phyloP scores from a whole-genome alignment of 1,140 invertebrate species.

The Globodera rostochiensis region DNA sequence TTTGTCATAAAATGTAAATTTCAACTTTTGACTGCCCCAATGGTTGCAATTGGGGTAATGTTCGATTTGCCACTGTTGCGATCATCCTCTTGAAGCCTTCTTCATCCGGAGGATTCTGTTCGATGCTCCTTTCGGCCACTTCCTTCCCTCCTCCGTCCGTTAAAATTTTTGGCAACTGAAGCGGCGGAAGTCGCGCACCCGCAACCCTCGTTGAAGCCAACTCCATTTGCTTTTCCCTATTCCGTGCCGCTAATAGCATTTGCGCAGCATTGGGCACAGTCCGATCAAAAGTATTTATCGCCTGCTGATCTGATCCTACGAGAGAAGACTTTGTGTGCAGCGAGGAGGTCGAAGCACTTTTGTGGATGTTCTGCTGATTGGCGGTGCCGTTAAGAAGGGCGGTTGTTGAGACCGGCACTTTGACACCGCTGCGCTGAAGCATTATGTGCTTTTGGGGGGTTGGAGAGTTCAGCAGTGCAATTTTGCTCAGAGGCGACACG shows the following conservation, averaged over 20 bases:
- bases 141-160: not conserved
- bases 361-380: not conserved
- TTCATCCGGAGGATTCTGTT: not conserved
- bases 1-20: no score
- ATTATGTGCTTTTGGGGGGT: not conserved
- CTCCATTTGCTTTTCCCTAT: not conserved
- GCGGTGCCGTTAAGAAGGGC: slow-evolving; percentile 16
- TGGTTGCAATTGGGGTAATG: not conserved
- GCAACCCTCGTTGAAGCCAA: not conserved
- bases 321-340: not conserved
- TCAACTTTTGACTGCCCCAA: not conserved
- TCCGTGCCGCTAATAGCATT: not conserved
- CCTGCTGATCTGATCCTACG: not conserved
- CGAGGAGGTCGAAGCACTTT: slow-evolving; percentile 6
- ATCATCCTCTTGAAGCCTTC: not conserved
- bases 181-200: not conserved
- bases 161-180: not conserved
- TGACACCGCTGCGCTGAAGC: slow-evolving; percentile 19
- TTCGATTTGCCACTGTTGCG: not conserved
- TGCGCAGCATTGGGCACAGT: not conserved
- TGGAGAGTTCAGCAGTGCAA: not conserved
- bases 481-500: not conserved
- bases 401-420: slow-evolving; percentile 5
- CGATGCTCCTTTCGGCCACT: not conserved
- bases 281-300: not conserved